A percentile compares a stretch with the other conserved stretches of the same genome.
Conservation (phyloP, 2,113 vertebrate species). For the Peromyscus polionotus region DNA sequence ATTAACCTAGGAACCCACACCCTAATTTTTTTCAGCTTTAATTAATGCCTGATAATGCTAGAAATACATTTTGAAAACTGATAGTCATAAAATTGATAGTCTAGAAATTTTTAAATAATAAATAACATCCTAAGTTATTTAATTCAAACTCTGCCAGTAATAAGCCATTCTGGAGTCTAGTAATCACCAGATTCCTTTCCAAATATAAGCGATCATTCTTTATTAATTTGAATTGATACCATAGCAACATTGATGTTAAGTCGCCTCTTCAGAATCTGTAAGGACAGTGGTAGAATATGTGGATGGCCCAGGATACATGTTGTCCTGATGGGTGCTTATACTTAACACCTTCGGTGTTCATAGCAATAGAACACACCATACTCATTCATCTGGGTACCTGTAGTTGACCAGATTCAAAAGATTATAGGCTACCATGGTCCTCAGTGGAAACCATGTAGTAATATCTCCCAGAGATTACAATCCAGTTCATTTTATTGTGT, state of each 20-base stretch:
- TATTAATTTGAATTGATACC: not conserved
- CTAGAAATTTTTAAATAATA: not conserved
- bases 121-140: not conserved
- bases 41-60: not conserved
- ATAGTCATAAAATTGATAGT: not conserved
- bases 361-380: not conserved
- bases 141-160: not conserved
- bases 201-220: not conserved
- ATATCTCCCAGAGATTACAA: not conserved
- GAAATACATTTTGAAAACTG: not conserved
- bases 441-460: not conserved
- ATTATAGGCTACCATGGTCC: fast-evolving
- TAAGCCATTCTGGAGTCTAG: not conserved
- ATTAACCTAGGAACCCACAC: not conserved
- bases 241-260: not conserved
- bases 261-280: not conserved
- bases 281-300: not conserved
- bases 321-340: not conserved
- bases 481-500: not conserved
- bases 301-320: not conserved
- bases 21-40: not conserved
- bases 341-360: not conserved
- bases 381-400: not conserved
- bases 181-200: not conserved
- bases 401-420: not conserved